A percentile compares a stretch with the other conserved stretches of the same genome.
These are phyloP conservation scores for Rhagium mordax DNA, from an alignment of 2,888 invertebrate genomes.

Conservation along the genomic window DNA sequence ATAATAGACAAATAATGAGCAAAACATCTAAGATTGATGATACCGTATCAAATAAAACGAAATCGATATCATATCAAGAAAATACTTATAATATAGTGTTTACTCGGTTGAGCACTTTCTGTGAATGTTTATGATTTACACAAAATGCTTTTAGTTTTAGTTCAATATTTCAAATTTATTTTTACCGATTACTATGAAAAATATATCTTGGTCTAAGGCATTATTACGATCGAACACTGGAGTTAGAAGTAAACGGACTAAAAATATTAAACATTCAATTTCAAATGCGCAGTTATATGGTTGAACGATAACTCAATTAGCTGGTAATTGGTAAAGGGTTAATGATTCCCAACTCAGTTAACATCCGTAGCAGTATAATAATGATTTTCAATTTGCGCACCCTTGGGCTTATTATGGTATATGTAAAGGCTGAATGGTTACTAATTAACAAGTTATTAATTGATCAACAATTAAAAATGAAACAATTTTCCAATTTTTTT, in stretches of 20 bases:
- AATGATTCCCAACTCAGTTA: constrained; percentile 25
- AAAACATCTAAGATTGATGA: constrained; percentile 22
- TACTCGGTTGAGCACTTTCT: background rate
- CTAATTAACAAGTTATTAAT: background rate
- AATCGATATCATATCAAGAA: background rate
- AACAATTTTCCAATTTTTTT: background rate
- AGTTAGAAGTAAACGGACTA: background rate
- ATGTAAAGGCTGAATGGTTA: background rate
- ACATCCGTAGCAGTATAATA: constrained; percentile 17
- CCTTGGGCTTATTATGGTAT: constrained; percentile 11
- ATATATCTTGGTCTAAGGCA: background rate
- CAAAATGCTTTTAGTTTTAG: background rate
- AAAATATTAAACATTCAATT: background rate
- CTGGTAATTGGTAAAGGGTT: constrained; percentile 27
- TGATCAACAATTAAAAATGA: background rate
- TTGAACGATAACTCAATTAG: constrained; percentile 15
- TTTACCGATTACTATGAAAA: background rate
- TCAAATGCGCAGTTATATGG: background rate
- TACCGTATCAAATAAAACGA: background rate
- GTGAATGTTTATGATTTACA: background rate
- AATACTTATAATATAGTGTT: background rate
- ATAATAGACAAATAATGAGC: constrained; percentile 15
- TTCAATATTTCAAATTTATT: background rate
- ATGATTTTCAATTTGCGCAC: constrained; percentile 27
- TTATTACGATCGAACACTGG: background rate